These are phyloP conservation scores for Pogonomyrmex barbatus DNA, from an alignment of 1,140 invertebrate genomes.

Conservation along the genomic window DNA sequence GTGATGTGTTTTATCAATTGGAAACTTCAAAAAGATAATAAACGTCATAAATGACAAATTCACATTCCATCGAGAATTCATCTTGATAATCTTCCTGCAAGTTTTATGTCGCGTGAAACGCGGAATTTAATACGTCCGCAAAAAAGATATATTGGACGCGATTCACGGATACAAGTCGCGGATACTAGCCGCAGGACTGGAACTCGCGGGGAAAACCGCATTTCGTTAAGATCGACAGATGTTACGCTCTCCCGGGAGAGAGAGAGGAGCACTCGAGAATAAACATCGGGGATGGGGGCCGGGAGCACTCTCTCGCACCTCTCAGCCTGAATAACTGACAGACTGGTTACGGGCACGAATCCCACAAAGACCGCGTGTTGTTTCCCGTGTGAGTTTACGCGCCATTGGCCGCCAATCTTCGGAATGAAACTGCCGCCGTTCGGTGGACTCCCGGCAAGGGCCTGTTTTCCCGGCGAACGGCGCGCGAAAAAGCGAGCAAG, in stretches of 20 bases:
- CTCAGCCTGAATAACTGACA: constrained; percentile 68
- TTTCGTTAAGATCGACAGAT: constrained; percentile 51
- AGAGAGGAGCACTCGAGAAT: constrained; percentile 63
- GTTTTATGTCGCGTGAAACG: neutral
- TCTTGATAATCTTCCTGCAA: neutral
- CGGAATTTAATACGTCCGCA: neutral
- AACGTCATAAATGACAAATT: neutral
- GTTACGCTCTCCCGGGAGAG: constrained; percentile 15
- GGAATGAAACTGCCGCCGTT: constrained; percentile 81
- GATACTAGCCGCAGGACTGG: constrained; percentile 14
- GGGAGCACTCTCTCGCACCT: constrained; percentile 64
- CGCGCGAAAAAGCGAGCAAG: constrained; percentile 44
- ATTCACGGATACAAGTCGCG: neutral
- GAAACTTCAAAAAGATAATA: neutral
- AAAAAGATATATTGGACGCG: neutral
- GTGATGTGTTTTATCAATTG: neutral
- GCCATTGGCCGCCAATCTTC: constrained; percentile 83
- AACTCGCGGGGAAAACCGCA: constrained; percentile 10
- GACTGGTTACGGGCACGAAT: constrained; percentile 66
- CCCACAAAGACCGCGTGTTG: constrained; percentile 71
- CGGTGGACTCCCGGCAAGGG: constrained; percentile 56
- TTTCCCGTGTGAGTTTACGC: constrained; percentile 80
- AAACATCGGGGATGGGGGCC: constrained; percentile 68
- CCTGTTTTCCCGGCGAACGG: constrained; percentile 57
- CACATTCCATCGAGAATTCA: constrained; percentile 12